A percentile compares a stretch with the other conserved stretches of the same genome.
phyloP scores from a whole-genome alignment of 2,888 invertebrate genomes.

The Lasioglossum calceatum region DNA sequence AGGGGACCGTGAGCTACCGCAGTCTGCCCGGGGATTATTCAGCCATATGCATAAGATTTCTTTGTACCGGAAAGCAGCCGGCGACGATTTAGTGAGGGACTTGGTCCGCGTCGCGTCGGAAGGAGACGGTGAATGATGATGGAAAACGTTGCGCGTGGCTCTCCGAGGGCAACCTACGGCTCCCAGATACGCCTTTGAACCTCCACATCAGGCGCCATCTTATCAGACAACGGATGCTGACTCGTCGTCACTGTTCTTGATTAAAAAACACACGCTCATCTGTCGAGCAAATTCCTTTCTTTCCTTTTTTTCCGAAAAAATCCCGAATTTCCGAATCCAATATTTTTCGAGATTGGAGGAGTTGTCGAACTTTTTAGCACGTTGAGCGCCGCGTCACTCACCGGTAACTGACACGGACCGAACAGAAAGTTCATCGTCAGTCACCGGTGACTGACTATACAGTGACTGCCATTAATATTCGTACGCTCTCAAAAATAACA shows the following conservation, averaged over 20 bases:
- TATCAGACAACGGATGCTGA: background rate
- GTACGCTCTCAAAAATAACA: too few relatives aligned
- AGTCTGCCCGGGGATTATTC: slow-evolving; percentile 52
- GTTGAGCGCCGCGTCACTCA: background rate
- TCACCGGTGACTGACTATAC: background rate
- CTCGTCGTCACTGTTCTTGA: background rate
- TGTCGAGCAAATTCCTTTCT: background rate
- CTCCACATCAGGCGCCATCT: background rate
- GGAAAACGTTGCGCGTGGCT: slow-evolving; percentile 10
- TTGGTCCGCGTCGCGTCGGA: slow-evolving; percentile 2
- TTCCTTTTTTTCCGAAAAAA: background rate
- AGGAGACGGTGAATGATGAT: slow-evolving; percentile 18
- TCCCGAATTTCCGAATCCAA: background rate
- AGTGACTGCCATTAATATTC: too few relatives aligned
- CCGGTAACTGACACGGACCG: too few relatives aligned
- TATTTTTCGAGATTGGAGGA: background rate
- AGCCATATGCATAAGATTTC: slow-evolving; percentile 54
- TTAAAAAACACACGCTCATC: background rate
- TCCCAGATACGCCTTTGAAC: background rate
- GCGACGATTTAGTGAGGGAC: slow-evolving; percentile 39
- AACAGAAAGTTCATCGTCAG: background rate
- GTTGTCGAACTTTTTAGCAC: background rate
- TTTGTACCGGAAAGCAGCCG: slow-evolving; percentile 37
- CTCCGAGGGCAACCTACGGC: background rate
- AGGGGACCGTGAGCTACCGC: slow-evolving; percentile 42